Conservation (phyloP, 2,888 invertebrate genomes). For the Stomorhina lunata region DNA sequence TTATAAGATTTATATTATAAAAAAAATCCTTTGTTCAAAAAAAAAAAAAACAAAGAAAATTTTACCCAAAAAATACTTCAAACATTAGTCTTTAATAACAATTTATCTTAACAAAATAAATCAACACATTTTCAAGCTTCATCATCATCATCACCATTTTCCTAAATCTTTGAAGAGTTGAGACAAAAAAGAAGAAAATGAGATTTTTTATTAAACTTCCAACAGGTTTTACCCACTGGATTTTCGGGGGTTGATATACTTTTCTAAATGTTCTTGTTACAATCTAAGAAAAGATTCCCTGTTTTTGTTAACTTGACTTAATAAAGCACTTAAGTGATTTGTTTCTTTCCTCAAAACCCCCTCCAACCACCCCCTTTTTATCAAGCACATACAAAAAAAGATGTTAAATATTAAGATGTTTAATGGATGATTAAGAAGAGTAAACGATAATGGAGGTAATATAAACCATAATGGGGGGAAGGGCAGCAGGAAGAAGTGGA, state of each 20-base stretch:
- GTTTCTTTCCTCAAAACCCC: slow-evolving; percentile 27
- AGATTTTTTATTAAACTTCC: slow-evolving; percentile 9
- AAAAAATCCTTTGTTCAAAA: slow-evolving; percentile 20
- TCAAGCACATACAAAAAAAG: background rate
- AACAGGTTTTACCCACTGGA: slow-evolving; percentile 27
- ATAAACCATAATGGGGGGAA: background rate
- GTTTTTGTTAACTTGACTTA: slow-evolving; percentile 58
- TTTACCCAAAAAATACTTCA: slow-evolving; percentile 59
- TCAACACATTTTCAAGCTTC: slow-evolving; percentile 71
- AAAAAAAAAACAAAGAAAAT: background rate
- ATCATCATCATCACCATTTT: slow-evolving; percentile 5
- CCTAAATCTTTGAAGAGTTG: slow-evolving; percentile 27
- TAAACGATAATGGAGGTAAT: slow-evolving; percentile 37
- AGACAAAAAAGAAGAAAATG: background rate
- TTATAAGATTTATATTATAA: slow-evolving; percentile 43
- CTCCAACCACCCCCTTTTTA: background rate
- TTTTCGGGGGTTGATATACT: slow-evolving; percentile 37
- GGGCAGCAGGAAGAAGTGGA: background rate
- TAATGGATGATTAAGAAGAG: slow-evolving; percentile 63
- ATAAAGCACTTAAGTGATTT: slow-evolving; percentile 70
- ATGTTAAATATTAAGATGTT: slow-evolving; percentile 63
- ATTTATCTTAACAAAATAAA: slow-evolving; percentile 75
- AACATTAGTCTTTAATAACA: slow-evolving; percentile 66
- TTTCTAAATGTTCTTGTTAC: background rate
- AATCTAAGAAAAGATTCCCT: slow-evolving; percentile 25